Base-by-base conservation (phyloP, 2,113 vertebrate genomes). In the Manacus vitellinus region DNA sequence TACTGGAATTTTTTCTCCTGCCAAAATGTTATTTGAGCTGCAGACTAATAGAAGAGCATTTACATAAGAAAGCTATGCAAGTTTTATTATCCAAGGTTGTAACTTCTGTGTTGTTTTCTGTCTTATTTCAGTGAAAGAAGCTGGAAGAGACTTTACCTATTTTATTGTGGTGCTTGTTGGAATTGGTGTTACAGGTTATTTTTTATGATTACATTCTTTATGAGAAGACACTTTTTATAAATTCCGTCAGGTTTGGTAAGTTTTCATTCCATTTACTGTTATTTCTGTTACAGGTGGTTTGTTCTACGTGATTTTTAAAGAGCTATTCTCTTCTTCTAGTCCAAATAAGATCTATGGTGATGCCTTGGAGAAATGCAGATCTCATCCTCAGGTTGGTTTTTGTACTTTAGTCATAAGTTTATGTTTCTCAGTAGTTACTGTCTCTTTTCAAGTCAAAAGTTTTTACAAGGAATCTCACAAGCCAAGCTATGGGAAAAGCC, bases 261-360 rank as follows among this genome's bases (percentile, higher is more conserved):
- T 66, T 79, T 73, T 89, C 43, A 56, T 87, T 90, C 62, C n/a
- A 54, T 75, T 67, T 94, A 35, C 52, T 92, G 62, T 71, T 89
- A 54, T 94, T 97, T 95, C 37, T 97, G 22, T 97, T 97, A 62
- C 97, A 99, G 99, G 99, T 90, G 99, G 98, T 77, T 97, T 99
- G 89, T 97, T 99, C 31, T 99, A 99, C 95, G 98, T 99, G 55
- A 97, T 99, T 82, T 99, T 99, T 95, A 99, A 98, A 97, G 99
- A 99, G 95, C 97, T 99, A 3, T 99, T 99, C 95, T 99, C 99
- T 65, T 98, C 99, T 87, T 98, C 98, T 55, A 99, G 99, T 96
- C 99, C 99, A 52, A 99, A 97, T 98, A 99, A 99, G 96, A 97
- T 99, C 49, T 99, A 99, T 65, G 98, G 99, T 55, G 98, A 98